Conservation (phyloP, 1,140 invertebrate genomes). For the Ditylenchus dipsaci region DNA sequence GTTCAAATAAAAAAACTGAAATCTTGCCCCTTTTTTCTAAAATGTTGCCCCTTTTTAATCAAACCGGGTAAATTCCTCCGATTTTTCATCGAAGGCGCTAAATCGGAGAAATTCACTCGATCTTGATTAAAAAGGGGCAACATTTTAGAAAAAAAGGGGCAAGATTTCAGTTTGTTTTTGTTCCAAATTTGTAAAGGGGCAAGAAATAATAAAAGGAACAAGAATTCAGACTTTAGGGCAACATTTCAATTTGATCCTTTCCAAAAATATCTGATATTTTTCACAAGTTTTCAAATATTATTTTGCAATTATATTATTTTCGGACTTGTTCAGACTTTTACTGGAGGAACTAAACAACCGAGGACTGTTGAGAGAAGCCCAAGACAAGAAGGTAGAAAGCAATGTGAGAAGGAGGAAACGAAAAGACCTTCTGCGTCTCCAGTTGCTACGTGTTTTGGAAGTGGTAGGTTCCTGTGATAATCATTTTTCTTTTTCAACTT, state of each 20-base stretch:
- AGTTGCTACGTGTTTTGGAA: slow-evolving; percentile 68
- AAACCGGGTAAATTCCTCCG: neutral
- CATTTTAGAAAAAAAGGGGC: too few species aligned
- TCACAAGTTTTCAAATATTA: neutral
- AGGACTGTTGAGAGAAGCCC: slow-evolving; percentile 76
- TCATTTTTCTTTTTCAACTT: slow-evolving; percentile 62
- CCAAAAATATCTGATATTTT: too few species aligned
- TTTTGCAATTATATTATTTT: neutral
- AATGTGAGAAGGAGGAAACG: slow-evolving; percentile 75
- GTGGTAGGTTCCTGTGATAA: slow-evolving; percentile 6
- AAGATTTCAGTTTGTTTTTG: too few species aligned
- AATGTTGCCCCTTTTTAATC: too few species aligned
- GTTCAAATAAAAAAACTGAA: too few species aligned
- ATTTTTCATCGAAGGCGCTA: slow-evolving; percentile 4
- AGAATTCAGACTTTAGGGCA: too few species aligned
- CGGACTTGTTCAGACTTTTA: slow-evolving; percentile 71
- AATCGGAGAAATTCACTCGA: too few species aligned
- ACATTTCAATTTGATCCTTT: neutral
- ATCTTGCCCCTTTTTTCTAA: too few species aligned
- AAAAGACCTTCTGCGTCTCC: slow-evolving; percentile 76
- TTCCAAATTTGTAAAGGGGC: too few species aligned
- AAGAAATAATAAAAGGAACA: too few species aligned
- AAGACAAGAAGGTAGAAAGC: slow-evolving; percentile 96
- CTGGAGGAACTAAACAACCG: slow-evolving; percentile 87
- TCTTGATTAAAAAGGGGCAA: too few species aligned